These are phyloP conservation scores for Toxotes lorentzi DNA, from an alignment of 2,797 vertebrate species.

Conservation along the genomic window DNA sequence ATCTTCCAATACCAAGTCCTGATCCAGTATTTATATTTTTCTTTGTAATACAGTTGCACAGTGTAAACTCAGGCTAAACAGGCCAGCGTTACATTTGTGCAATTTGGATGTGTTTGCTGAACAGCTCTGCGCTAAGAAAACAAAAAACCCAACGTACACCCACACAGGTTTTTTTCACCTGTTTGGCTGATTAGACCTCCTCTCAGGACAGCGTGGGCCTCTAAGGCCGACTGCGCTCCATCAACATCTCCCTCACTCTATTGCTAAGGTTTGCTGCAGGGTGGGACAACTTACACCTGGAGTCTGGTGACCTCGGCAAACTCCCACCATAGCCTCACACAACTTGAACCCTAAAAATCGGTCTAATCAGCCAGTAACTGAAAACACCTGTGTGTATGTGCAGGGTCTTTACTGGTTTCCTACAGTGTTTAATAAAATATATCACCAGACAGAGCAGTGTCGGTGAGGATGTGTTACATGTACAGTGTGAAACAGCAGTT, in stretches of 20 bases:
- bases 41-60: not conserved
- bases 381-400: conserved; percentile 36
- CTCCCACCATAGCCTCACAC: not conserved
- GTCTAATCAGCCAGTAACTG: conserved; percentile 35
- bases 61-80: not conserved
- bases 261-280: not conserved
- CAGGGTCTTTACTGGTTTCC: not conserved
- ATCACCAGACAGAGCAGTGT: not conserved
- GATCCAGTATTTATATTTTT: conserved; percentile 49
- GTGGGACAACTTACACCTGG: not conserved
- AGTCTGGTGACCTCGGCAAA: not conserved
- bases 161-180: conserved; percentile 32
- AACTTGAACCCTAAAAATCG: not conserved
- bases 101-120: not conserved
- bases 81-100: not conserved
- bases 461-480: not conserved
- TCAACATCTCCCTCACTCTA: not conserved
- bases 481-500: not conserved
- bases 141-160: not conserved
- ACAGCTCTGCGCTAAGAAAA: conserved; percentile 1
- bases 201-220: not conserved
- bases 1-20: conserved; percentile 28
- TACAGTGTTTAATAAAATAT: not conserved
- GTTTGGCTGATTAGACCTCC: conserved; percentile 18
- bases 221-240: not conserved